These are phyloP conservation scores for Sternarchorhynchus goeldii DNA, from an alignment of 2,797 vertebrate genomes.

Conservation along the genomic window DNA sequence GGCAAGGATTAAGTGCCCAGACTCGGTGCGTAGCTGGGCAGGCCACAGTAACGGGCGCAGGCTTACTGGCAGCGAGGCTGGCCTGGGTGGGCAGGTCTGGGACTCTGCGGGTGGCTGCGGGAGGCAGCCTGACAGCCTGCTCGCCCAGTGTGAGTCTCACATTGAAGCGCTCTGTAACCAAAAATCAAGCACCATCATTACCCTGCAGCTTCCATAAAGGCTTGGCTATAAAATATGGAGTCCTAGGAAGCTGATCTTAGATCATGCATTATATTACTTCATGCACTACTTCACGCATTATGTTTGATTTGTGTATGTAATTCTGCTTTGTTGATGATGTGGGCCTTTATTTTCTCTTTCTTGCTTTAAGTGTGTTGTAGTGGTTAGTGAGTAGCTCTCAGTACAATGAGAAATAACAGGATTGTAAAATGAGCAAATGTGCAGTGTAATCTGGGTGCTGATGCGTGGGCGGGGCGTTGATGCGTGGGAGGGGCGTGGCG, in stretches of 20 bases:
- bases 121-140: conserved; percentile 55
- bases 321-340: too few relatives aligned
- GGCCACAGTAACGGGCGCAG: neutral
- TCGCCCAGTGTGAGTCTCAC: conserved; percentile 71
- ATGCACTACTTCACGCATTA: too few relatives aligned
- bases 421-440: too few relatives aligned
- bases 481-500: neutral
- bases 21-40: too few relatives aligned
- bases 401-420: too few relatives aligned
- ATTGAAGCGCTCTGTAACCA: conserved; percentile 69
- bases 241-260: neutral
- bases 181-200: conserved; percentile 27
- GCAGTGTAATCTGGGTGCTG: too few relatives aligned
- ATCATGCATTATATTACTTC: too few relatives aligned
- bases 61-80: conserved; percentile 25
- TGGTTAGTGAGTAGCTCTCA: too few relatives aligned
- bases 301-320: too few relatives aligned
- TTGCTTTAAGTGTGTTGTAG: too few relatives aligned
- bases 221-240: neutral
- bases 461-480: neutral
- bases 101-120: conserved; percentile 21
- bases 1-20: too few relatives aligned
- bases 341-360: too few relatives aligned
- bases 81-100: conserved; percentile 23
- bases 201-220: neutral